These are phyloP conservation scores for Protaetia brevitarsis DNA, from an alignment of 1,140 invertebrate species.

Conservation along the genomic window DNA sequence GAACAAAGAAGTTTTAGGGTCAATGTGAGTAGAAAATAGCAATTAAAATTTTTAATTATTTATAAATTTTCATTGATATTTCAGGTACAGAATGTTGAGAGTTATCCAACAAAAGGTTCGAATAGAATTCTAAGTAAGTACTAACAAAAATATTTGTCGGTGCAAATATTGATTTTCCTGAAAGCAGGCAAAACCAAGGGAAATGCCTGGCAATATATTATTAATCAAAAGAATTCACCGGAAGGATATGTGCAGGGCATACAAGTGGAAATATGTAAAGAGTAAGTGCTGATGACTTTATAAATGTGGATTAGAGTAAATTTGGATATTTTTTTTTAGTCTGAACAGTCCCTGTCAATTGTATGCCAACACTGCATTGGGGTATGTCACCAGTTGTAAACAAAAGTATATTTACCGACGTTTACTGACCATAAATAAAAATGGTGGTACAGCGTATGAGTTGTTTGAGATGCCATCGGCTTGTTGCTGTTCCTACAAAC, in stretches of 20 bases:
- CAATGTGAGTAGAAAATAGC: no score
- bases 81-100: no score
- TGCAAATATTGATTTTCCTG: slow-evolving; percentile 41
- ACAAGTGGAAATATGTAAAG: slow-evolving; percentile 53
- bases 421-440: slow-evolving; percentile 52
- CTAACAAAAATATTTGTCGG: no score
- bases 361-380: slow-evolving; percentile 50
- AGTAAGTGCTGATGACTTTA: slow-evolving; percentile 46
- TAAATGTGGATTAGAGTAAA: background rate
- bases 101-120: no score
- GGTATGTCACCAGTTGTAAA: slow-evolving; percentile 56
- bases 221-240: slow-evolving; percentile 51
- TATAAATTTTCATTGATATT: no score
- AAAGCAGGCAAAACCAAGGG: slow-evolving; percentile 43
- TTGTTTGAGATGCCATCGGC: slow-evolving; percentile 61
- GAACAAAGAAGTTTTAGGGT: no score
- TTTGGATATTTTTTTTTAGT: slow-evolving; percentile 41
- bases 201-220: slow-evolving; percentile 55
- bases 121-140: no score
- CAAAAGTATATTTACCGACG: slow-evolving; percentile 62
- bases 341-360: slow-evolving; percentile 43
- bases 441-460: slow-evolving; percentile 52
- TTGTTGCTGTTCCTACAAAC: slow-evolving; percentile 55
- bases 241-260: slow-evolving; percentile 55
- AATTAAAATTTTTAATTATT: no score